phyloP scores from a whole-genome alignment of 2,797 vertebrate genomes.

The Antrozous pallidus region DNA sequence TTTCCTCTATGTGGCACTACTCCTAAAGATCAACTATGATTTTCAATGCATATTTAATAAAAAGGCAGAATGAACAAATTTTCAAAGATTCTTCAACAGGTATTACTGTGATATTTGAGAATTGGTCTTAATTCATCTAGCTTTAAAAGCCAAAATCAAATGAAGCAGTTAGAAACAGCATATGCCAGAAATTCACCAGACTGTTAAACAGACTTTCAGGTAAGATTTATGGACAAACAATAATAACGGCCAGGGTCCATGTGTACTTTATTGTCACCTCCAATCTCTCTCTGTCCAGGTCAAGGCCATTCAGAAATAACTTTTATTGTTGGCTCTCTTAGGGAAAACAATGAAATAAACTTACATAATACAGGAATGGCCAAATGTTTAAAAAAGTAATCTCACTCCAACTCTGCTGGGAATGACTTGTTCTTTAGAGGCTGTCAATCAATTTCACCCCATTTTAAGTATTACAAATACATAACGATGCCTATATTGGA shows the following conservation, averaged over 20 bases:
- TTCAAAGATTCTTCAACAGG: not conserved
- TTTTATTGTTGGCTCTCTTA: slow-evolving; percentile 50
- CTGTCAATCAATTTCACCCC: slow-evolving; percentile 57
- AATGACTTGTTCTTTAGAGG: slow-evolving; percentile 65
- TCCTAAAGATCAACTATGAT: not conserved
- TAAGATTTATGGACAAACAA: not conserved
- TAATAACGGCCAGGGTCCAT: not conserved
- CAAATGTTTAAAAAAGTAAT: slow-evolving; percentile 62
- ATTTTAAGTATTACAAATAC: slow-evolving; percentile 56
- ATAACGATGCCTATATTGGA: slow-evolving; percentile 20
- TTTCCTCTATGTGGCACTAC: not conserved
- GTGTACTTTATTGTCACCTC: slow-evolving; percentile 39
- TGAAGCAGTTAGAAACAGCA: not conserved
- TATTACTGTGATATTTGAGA: not conserved
- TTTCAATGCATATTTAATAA: not conserved
- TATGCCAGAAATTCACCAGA: not conserved
- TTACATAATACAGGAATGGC: slow-evolving; percentile 76
- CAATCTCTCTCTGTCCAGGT: slow-evolving; percentile 37
- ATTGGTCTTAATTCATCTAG: not conserved
- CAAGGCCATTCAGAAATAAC: slow-evolving; percentile 67
- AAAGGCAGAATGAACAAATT: not conserved
- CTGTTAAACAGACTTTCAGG: slow-evolving; percentile 6
- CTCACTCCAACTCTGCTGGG: slow-evolving; percentile 55
- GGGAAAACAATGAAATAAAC: slow-evolving; percentile 65
- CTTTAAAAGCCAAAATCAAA: slow-evolving; percentile 44